Evolutionary conservation across 2,888 invertebrate genomes (phyloP).

Genomic region (Ophion slaviceki): DNA sequence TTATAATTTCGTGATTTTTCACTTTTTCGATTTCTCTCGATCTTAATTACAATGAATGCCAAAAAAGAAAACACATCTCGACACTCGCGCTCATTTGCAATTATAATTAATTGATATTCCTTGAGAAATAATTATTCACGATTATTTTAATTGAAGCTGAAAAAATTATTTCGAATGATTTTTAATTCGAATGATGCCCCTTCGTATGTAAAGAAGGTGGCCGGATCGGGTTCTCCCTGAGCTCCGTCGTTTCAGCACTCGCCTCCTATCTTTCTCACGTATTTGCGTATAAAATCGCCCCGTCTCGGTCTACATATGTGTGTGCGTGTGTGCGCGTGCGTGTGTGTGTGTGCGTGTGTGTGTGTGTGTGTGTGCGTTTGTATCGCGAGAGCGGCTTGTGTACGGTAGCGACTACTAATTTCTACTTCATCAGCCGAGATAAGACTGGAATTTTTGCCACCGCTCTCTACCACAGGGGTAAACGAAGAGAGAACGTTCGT

Average conservation of each 20-base stretch:
- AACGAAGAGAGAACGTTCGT: constrained; percentile 58
- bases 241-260: constrained; percentile 36
- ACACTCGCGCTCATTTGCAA: not conserved
- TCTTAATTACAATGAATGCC: not conserved
- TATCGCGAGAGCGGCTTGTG: constrained; percentile 73
- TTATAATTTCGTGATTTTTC: not conserved
- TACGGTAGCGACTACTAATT: constrained; percentile 84
- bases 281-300: constrained; percentile 11
- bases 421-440: constrained; percentile 83
- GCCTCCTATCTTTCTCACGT: constrained; percentile 45
- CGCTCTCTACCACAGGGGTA: constrained; percentile 52
- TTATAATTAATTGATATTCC: constrained; percentile 1
- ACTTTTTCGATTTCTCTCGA: not conserved
- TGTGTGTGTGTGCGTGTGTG: not conserved
- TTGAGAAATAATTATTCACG: constrained; percentile 2
- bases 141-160: constrained; percentile 12
- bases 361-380: constrained; percentile 67
- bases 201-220: constrained; percentile 39
- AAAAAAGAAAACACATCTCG: not conserved
- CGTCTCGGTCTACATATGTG: not conserved
- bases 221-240: constrained; percentile 51
- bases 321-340: not conserved
- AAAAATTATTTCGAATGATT: constrained; percentile 31
- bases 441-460: constrained; percentile 81
- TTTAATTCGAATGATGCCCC: constrained; percentile 21